phyloP scores from a whole-genome alignment of 2,797 vertebrate genomes.

The Myotis pilosus region DNA sequence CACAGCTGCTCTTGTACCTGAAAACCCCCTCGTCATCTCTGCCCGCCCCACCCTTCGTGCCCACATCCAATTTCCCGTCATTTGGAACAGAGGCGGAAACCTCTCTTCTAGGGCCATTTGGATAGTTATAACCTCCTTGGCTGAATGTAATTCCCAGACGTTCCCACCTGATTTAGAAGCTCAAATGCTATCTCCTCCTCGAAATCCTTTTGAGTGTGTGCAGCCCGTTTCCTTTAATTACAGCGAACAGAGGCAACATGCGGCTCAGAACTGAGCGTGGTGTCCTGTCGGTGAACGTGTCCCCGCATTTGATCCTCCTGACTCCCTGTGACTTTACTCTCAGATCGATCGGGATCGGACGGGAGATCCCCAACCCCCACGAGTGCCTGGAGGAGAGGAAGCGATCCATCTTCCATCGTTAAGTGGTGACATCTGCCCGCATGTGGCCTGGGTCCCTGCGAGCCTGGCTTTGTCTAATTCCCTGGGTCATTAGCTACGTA shows the following conservation, averaged over 20 bases:
- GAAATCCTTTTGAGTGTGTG: too few species aligned
- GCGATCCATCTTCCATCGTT: constrained; percentile 46
- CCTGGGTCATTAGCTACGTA: constrained; percentile 83
- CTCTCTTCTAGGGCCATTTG: too few species aligned
- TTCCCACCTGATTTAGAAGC: not conserved
- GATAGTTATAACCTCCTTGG: too few species aligned
- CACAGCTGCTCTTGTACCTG: not conserved
- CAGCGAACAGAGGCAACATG: not conserved
- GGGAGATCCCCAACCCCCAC: not conserved
- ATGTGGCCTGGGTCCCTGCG: constrained; percentile 66
- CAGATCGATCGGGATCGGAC: not conserved
- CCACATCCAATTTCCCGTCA: too few species aligned
- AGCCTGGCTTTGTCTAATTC: constrained; percentile 80
- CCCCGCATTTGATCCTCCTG: not conserved
- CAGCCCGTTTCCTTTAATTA: too few species aligned
- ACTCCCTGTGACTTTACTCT: not conserved
- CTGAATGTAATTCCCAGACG: too few species aligned
- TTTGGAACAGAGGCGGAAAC: too few species aligned
- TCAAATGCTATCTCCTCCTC: not conserved
- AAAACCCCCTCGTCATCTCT: not conserved
- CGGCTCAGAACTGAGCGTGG: not conserved
- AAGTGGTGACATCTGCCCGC: constrained; percentile 59
- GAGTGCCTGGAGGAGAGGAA: not conserved
- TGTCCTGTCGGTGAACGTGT: not conserved
- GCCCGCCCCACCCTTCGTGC: too few species aligned